A percentile compares a stretch with the other conserved stretches of the same genome.
Evolutionary conservation across 2,113 vertebrate genomes (phyloP).

Genomic region (Plestiodon gilberti): DNA sequence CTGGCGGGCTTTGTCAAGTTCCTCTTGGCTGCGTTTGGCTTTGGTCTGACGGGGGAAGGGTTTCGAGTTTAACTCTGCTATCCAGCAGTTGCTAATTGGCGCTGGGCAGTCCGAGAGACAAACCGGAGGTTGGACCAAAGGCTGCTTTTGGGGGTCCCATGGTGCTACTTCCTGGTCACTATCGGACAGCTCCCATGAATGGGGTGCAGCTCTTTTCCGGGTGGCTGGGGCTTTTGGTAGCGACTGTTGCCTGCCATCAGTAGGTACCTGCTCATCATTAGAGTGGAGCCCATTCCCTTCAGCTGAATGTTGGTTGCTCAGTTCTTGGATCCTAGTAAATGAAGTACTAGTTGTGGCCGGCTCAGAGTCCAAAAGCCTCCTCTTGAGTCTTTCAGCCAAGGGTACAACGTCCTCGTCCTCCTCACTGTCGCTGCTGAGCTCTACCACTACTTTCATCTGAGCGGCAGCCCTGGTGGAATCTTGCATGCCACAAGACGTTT

Average conservation of each 20-base stretch:
- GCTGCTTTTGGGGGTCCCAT: accelerated
- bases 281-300: not conserved
- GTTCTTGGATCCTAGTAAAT: not conserved
- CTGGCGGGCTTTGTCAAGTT: conserved; percentile 51
- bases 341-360: not conserved
- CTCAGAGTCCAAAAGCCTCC: conserved; percentile 47
- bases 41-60: conserved; percentile 55
- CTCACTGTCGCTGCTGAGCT: conserved; percentile 81
- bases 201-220: not conserved
- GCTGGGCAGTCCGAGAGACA: accelerated
- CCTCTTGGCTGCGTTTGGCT: conserved; percentile 55
- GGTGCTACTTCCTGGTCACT: not conserved
- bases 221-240: not conserved
- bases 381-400: conserved; percentile 74
- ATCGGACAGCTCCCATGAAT: not conserved
- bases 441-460: conserved; percentile 11
- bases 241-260: not conserved
- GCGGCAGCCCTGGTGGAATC: not conserved
- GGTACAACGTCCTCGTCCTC: conserved; percentile 75
- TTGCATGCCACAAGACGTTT: not conserved
- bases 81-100: not conserved
- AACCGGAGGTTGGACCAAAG: not conserved
- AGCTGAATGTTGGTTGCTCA: not conserved
- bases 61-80: conserved; percentile 6
- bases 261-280: accelerated